Base-by-base conservation (phyloP, 2,797 vertebrate species). In the Paramormyrops hopkinsi region DNA sequence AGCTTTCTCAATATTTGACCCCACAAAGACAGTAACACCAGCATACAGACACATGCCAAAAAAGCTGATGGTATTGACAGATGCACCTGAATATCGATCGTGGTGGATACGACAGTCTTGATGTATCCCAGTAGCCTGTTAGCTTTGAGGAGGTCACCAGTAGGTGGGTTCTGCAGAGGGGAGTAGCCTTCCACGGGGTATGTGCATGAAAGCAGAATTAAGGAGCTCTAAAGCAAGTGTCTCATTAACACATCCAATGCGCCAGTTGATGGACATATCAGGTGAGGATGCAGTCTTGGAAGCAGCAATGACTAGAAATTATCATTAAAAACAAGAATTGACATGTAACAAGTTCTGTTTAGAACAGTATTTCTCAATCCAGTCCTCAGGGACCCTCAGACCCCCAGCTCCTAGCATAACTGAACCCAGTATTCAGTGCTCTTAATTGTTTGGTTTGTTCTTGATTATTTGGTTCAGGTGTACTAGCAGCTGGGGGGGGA, bases 101-200 rank as follows among this genome's bases (percentile, higher is more conserved):
- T 85, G 0, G 95, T 95, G 41, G 95, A 94, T 86, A 99, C 95
- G 69, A 98, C 96, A 0, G 96, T 98, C 93, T 95, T 98, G 90
- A 99, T 93, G 92, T 96, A 99, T 56, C 97, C 96, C 92, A 99
- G 93, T 86, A 99, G 95, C 88, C 94, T 97, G 89, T 96, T 97
- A 41, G 98, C 97, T 92, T 97, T 98, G 19, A 94, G 4, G 33
- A 99, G 94, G 93, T 99, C 98, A 73, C 95, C 90, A 0, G 94
- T 91, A 0, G 98, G 98, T 6, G 97, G 97, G 92, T 98, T 96
- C 91, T 99, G 98, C 90, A 99, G 95, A 85, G 98, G 98, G 88
- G 93, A 93, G 94, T 98, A 99, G 9, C 97, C 97, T 0, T 98
- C 97, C 89, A 97, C 97, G 2, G 97, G 98, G 94, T 99, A 99